These are phyloP conservation scores for Oligia strigilis DNA, from an alignment of 2,888 invertebrate genomes.

Conservation along the genomic window DNA sequence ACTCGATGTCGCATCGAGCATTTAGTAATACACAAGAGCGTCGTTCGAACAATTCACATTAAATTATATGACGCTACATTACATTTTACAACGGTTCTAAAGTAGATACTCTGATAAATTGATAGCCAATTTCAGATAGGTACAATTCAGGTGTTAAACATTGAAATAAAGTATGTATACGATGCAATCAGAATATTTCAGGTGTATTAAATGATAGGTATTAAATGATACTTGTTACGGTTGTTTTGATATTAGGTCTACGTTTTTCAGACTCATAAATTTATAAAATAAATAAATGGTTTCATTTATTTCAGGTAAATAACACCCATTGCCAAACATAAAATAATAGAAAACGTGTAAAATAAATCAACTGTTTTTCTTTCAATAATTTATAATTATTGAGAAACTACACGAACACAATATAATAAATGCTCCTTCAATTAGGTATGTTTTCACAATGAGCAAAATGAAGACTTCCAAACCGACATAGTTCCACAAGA, in stretches of 20 bases:
- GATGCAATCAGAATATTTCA: conserved; percentile 17
- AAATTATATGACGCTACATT: conserved; percentile 55
- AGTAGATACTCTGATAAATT: conserved; percentile 6
- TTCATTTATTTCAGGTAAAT: background rate
- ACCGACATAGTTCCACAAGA: background rate
- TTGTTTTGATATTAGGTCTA: background rate
- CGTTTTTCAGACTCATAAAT: background rate
- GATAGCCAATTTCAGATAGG: conserved; percentile 29
- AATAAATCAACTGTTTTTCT: no score
- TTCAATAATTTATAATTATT: background rate
- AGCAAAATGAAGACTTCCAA: background rate
- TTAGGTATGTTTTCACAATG: background rate
- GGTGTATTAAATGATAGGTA: background rate
- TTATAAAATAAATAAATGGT: background rate
- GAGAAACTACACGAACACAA: background rate
- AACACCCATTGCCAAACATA: background rate
- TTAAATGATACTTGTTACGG: background rate
- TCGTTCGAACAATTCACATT: conserved; percentile 54
- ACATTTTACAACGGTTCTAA: conserved; percentile 26
- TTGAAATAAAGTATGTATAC: conserved; percentile 8
- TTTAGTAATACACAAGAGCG: conserved; percentile 51
- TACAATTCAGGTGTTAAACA: conserved; percentile 18
- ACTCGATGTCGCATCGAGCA: conserved; percentile 29
- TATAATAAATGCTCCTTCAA: background rate
- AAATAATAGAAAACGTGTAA: no score